Percentiles rank a stretch among this genome's conserved stretches.
Conservation (phyloP, 2,888 invertebrate species). For the Drosophila rellima region DNA sequence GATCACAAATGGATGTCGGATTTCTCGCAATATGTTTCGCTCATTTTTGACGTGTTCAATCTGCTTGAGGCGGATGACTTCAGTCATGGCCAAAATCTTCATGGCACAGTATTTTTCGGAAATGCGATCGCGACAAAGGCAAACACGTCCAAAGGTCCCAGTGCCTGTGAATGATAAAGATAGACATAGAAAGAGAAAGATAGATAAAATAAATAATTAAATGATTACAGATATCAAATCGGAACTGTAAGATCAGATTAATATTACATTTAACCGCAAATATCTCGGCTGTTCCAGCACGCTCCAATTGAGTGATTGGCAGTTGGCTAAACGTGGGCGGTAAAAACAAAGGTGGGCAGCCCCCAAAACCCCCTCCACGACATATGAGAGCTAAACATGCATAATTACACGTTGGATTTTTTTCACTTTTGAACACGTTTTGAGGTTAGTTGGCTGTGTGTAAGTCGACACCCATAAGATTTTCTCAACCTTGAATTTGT, state of each 20-base stretch:
- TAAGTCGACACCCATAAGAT: slow-evolving; percentile 56
- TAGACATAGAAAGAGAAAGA: slow-evolving; percentile 24
- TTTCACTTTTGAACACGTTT: slow-evolving; percentile 74
- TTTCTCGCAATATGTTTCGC: slow-evolving; percentile 95
- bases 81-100: slow-evolving; percentile 97
- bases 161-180: slow-evolving; percentile 89
- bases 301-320: slow-evolving; percentile 51
- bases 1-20: slow-evolving; percentile 98
- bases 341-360: slow-evolving; percentile 10
- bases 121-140: slow-evolving; percentile 93
- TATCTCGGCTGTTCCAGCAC: slow-evolving; percentile 48
- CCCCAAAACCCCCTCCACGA: not conserved
- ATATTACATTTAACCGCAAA: slow-evolving; percentile 29
- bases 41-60: slow-evolving; percentile 99
- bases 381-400: slow-evolving; percentile 24
- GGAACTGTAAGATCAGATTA: slow-evolving; percentile 4
- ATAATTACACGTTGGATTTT: slow-evolving; percentile 52
- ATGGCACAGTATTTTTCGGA: slow-evolving; percentile 94
- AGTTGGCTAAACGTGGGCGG: slow-evolving; percentile 33
- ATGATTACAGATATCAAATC: slow-evolving; percentile 1
- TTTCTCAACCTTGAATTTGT: slow-evolving; percentile 75
- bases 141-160: slow-evolving; percentile 98
- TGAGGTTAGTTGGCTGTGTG: slow-evolving; percentile 53
- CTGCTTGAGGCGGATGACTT: slow-evolving; percentile 97
- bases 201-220: not conserved